Evolutionary conservation across 2,113 vertebrate genomes (phyloP).

Genomic region (Upupa epops): DNA sequence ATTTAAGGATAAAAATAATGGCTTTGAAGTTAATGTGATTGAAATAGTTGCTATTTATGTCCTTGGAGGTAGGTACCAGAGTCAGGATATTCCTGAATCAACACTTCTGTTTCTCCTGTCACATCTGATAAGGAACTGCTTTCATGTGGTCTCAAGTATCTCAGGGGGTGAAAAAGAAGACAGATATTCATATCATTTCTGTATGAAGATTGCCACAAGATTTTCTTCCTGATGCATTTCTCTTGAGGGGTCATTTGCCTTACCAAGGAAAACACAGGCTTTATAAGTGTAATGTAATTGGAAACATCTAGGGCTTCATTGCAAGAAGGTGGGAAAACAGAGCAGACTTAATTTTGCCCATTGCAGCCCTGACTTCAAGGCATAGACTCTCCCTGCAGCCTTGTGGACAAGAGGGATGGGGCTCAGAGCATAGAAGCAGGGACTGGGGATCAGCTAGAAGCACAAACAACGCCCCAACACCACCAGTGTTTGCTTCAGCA

Average conservation of each 20-base stretch:
- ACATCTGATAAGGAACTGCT: background rate
- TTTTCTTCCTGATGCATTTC: background rate
- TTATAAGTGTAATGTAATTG: background rate
- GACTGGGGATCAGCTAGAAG: rapidly evolving
- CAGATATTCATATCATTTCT: background rate
- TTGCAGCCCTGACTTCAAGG: background rate
- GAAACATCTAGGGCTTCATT: background rate
- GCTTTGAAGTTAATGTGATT: background rate
- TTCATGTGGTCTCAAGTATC: background rate
- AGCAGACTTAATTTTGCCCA: background rate
- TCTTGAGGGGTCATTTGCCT: background rate
- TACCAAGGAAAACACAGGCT: background rate
- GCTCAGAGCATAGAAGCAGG: rapidly evolving
- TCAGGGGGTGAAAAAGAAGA: rapidly evolving
- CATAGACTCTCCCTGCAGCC: rapidly evolving
- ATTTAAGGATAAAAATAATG: background rate
- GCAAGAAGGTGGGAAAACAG: background rate
- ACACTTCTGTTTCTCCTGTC: background rate
- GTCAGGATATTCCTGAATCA: background rate
- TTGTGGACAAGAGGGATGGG: rapidly evolving
- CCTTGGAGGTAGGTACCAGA: background rate
- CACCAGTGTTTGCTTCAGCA: rapidly evolving
- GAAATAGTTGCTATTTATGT: background rate
- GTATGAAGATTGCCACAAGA: background rate
- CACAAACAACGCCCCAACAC: rapidly evolving